Evolutionary conservation across 2,113 vertebrate genomes (phyloP), one percentile per base, ranked within the genome.

Genomic region (Scatophagus argus): DNA sequence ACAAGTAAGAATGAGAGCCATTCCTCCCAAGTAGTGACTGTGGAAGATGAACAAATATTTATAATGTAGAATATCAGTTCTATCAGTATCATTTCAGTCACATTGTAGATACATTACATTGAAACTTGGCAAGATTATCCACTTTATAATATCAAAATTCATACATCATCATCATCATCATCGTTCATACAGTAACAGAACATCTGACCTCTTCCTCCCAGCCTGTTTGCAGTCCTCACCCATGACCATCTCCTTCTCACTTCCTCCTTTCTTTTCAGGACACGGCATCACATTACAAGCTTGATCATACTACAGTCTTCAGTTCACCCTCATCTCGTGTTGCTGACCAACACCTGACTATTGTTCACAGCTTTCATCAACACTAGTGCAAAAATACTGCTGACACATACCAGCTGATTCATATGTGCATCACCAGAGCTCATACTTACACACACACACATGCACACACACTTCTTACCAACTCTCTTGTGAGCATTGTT

Each of bases 281-380:
- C 17, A 47, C 11, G 0, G 63, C 60, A 55, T 90, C 86, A 52
- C 13, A 52, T 91, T 86, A 74, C 80, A n/a, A 23, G 41, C 25
- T 16, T 67, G n/a, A n/a, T n/a, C 14, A 10, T 47, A 0, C 8
- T 46, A 8, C 68, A 56, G 63, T 29, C 31, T 59, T 54, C 51
- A 52, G 64, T 68, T 67, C 34, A 55, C 52, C 55, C 10, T 2
- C 2, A 0, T 46, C 79, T 77, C 84, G 75, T 25, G 59, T 80
- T 80, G 55, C 84, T 55, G 51, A 71, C 64, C 67, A 39, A 73
- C 41, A 39, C 25, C 11, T 7, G 49, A 19, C 41, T 36, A 55
- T 9, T 31, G 59, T 66, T 61, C 54, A 29, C 25, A 1, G 3
- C 16, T 36, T 67, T 51, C 55, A 52, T 56, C 61, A 68, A 63